Evolutionary conservation across 1,140 invertebrate genomes (phyloP).

Genomic region (Holotrichia oblita): DNA sequence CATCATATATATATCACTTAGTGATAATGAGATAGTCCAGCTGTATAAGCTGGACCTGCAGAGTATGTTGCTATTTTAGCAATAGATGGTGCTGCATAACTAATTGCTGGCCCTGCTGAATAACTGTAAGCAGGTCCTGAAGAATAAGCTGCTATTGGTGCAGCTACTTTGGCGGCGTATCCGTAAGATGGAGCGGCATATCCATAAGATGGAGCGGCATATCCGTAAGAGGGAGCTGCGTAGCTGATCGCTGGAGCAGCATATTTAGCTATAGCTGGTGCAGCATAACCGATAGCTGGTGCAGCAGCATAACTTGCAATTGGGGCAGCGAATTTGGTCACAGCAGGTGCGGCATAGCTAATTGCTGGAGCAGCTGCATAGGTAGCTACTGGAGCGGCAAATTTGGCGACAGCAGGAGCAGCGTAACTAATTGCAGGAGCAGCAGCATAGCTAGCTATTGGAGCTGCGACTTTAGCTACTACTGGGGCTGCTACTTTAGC

Average conservation of each 20-base stretch:
- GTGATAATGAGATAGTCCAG: constrained; percentile 49
- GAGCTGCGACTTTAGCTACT: constrained; percentile 46
- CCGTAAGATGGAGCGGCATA: not conserved
- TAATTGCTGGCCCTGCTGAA: constrained; percentile 14
- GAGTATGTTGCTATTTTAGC: constrained; percentile 46
- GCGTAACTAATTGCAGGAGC: constrained; percentile 39
- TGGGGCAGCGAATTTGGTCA: not conserved
- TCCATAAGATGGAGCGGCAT: not conserved
- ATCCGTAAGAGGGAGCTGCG: not conserved
- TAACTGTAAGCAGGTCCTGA: constrained; percentile 34
- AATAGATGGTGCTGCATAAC: not conserved
- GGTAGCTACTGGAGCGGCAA: constrained; percentile 42
- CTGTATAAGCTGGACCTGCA: constrained; percentile 51
- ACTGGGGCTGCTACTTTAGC: constrained; percentile 41
- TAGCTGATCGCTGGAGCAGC: constrained; percentile 21
- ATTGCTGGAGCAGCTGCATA: constrained; percentile 43
- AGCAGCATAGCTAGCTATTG: constrained; percentile 47
- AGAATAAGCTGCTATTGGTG: not conserved
- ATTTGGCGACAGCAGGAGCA: constrained; percentile 45
- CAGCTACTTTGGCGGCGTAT: not conserved
- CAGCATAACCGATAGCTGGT: constrained; percentile 28
- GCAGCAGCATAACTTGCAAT: not conserved
- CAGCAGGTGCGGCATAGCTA: not conserved
- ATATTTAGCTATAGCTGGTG: not conserved
- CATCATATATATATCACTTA: not conserved